Evolutionary conservation across 2,888 invertebrate genomes (phyloP).

Genomic region (Ashinkailepas kermadecensis): DNA sequence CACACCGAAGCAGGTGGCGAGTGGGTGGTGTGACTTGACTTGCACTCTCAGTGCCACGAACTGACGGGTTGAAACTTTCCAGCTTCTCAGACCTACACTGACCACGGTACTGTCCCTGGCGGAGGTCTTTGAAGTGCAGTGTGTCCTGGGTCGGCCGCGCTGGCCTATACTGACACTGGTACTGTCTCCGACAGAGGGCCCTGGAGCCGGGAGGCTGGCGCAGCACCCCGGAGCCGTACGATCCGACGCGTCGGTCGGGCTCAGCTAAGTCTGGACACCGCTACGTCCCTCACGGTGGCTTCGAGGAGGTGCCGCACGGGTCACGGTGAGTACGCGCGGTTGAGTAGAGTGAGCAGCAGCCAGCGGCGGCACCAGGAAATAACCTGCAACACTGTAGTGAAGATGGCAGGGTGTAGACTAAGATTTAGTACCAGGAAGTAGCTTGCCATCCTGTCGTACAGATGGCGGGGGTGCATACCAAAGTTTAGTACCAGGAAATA

Average conservation of each 20-base stretch:
- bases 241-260: constrained; percentile 45
- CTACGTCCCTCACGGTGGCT: neutral
- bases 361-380: too few species aligned
- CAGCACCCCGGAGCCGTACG: neutral
- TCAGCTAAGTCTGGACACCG: constrained; percentile 43
- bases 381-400: too few species aligned
- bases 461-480: too few species aligned
- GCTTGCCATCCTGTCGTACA: too few species aligned
- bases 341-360: too few species aligned
- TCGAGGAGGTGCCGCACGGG: neutral
- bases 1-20: too few species aligned
- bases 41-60: too few species aligned
- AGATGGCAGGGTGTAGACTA: too few species aligned
- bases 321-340: neutral
- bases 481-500: too few species aligned
- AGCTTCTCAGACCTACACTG: neutral
- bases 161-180: neutral
- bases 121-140: neutral
- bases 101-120: neutral
- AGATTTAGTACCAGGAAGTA: too few species aligned
- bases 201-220: neutral
- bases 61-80: too few species aligned
- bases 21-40: too few species aligned
- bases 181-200: neutral
- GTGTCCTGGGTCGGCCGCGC: neutral